Percentiles rank a stretch among this genome's conserved stretches.
phyloP scores from a whole-genome alignment of 92 coral and sea anemone genomes.

The Diadumene lineata region DNA sequence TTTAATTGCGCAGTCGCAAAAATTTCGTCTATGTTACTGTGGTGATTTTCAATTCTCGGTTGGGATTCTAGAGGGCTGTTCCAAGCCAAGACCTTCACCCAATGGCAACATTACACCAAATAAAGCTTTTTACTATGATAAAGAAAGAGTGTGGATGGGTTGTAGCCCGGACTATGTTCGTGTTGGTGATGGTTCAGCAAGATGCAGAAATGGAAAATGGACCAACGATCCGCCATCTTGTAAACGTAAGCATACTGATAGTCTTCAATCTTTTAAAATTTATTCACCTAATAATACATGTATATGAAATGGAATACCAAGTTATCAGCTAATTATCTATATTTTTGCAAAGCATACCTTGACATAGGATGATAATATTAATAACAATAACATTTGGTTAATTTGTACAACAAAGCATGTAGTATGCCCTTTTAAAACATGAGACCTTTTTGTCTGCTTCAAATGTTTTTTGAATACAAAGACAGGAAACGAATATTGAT shows the following conservation, averaged over 20 bases:
- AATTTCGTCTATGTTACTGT: background rate
- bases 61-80: slow-evolving; percentile 26
- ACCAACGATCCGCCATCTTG: slow-evolving; percentile 8
- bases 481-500: no score
- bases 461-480: no score
- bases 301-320: background rate
- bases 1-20: background rate
- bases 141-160: background rate
- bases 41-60: slow-evolving; percentile 1
- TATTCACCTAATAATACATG: no score
- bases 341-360: no score
- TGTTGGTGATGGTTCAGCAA: background rate
- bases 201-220: slow-evolving; percentile 17
- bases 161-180: background rate
- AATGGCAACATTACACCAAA: slow-evolving; percentile 15
- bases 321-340: background rate
- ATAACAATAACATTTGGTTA: no score
- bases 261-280: background rate
- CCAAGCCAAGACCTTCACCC: slow-evolving; percentile 1
- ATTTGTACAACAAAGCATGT: no score
- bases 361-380: no score
- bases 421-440: no score
- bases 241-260: slow-evolving; percentile 7
- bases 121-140: background rate
- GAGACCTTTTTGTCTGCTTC: no score